Evolutionary conservation across 2,888 invertebrate genomes (phyloP).

Genomic region (Pseudococcus longispinus): DNA sequence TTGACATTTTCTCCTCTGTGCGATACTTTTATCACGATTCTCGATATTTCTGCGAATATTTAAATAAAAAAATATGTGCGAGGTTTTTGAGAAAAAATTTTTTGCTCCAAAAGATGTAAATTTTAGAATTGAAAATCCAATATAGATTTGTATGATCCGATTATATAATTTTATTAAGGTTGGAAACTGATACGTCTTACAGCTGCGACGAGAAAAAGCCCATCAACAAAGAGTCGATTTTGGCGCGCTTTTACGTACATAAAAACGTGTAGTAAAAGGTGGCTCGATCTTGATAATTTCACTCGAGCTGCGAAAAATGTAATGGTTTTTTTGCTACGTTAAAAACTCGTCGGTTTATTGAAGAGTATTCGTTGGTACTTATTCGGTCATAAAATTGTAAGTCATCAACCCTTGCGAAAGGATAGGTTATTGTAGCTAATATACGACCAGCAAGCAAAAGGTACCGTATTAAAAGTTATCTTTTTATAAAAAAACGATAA

Average conservation of each 20-base stretch:
- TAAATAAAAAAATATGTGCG: too few relatives aligned
- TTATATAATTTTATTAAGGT: background rate
- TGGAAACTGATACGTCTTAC: background rate
- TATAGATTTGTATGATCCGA: background rate
- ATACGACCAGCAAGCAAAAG: background rate
- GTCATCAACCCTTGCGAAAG: background rate
- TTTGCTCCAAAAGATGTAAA: background rate
- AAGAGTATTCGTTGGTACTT: background rate
- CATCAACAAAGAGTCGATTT: background rate
- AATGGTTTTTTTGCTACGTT: background rate
- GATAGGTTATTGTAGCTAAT: background rate
- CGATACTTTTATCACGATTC: background rate
- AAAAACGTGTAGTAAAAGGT: background rate
- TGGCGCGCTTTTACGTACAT: background rate
- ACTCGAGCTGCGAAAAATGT: background rate
- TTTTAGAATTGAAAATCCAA: background rate
- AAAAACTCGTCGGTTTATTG: background rate
- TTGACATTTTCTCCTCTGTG: background rate
- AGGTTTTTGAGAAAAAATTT: background rate
- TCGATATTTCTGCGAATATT: background rate
- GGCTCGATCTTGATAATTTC: background rate
- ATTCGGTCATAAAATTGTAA: background rate
- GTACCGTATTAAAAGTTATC: background rate
- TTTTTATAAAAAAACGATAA: slow-evolving; percentile 1
- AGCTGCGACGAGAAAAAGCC: background rate